Conservation (phyloP, 2,113 vertebrate species). For the Phalacrocorax aristotelis region DNA sequence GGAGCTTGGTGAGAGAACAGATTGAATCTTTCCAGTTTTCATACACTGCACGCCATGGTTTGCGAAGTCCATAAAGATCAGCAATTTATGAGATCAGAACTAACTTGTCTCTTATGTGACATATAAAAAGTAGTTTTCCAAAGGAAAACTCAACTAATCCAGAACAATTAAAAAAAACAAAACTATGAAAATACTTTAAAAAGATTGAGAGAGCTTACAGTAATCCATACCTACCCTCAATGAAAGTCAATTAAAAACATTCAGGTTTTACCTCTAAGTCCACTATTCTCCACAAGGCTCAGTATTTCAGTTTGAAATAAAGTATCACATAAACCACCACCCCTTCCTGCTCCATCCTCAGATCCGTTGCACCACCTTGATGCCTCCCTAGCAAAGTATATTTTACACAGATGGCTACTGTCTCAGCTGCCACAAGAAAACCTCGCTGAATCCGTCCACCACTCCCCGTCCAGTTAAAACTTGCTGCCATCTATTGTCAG, state of each 20-base stretch:
- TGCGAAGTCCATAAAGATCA: background rate
- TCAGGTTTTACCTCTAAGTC: background rate
- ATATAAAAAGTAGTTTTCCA: background rate
- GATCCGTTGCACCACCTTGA: background rate
- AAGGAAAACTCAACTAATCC: background rate
- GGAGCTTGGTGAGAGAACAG: background rate
- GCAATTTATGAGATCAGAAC: background rate
- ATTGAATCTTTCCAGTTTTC: background rate
- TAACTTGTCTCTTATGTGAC: background rate
- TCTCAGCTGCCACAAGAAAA: background rate
- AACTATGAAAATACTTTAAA: background rate
- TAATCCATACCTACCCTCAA: background rate
- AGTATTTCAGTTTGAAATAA: background rate
- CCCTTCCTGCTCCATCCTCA: background rate
- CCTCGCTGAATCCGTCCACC: background rate
- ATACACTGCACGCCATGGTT: rapidly evolving
- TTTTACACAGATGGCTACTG: background rate
- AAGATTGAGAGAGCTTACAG: background rate
- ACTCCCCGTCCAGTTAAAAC: background rate
- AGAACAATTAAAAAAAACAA: background rate
- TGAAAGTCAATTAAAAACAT: background rate
- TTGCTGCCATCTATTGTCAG: background rate
- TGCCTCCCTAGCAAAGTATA: background rate
- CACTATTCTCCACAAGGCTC: background rate
- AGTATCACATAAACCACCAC: background rate